These are phyloP conservation scores for Chaetodon trifasciatus DNA, from an alignment of 2,797 vertebrate genomes.

Conservation along the genomic window DNA sequence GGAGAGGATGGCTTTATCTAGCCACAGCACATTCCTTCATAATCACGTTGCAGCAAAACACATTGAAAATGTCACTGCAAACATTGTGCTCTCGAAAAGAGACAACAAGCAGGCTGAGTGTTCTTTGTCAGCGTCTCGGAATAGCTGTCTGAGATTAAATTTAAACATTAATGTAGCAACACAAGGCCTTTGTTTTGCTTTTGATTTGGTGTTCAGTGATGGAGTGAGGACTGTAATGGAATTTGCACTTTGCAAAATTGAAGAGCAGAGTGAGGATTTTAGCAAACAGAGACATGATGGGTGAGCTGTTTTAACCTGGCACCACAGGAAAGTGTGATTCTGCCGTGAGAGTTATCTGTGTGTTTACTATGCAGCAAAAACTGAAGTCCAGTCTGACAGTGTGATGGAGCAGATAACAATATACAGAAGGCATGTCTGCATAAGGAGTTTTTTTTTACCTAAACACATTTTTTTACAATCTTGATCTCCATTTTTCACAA, in stretches of 20 bases:
- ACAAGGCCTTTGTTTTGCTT: slow-evolving; percentile 56
- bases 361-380: slow-evolving; percentile 4
- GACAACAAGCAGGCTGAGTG: slow-evolving; percentile 45
- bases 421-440: background rate
- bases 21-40: slow-evolving; percentile 73
- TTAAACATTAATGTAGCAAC: slow-evolving; percentile 63
- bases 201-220: slow-evolving; percentile 40
- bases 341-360: slow-evolving; percentile 5
- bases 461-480: slow-evolving; percentile 8
- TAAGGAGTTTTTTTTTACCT: background rate
- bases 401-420: slow-evolving; percentile 4
- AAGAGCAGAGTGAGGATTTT: slow-evolving; percentile 51
- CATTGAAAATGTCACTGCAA: slow-evolving; percentile 54
- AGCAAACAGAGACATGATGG: slow-evolving; percentile 30
- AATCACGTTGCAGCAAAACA: slow-evolving; percentile 72
- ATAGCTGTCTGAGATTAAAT: slow-evolving; percentile 62
- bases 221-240: slow-evolving; percentile 55
- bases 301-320: slow-evolving; percentile 28
- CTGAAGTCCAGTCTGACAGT: background rate
- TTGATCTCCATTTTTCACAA: background rate
- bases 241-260: slow-evolving; percentile 64
- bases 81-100: slow-evolving; percentile 50
- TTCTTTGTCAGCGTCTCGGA: slow-evolving; percentile 52
- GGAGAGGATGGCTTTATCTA: slow-evolving; percentile 71
- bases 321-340: slow-evolving; percentile 6